phyloP scores from a whole-genome alignment of 2,113 vertebrate species.

The Tachuris rubrigastra region DNA sequence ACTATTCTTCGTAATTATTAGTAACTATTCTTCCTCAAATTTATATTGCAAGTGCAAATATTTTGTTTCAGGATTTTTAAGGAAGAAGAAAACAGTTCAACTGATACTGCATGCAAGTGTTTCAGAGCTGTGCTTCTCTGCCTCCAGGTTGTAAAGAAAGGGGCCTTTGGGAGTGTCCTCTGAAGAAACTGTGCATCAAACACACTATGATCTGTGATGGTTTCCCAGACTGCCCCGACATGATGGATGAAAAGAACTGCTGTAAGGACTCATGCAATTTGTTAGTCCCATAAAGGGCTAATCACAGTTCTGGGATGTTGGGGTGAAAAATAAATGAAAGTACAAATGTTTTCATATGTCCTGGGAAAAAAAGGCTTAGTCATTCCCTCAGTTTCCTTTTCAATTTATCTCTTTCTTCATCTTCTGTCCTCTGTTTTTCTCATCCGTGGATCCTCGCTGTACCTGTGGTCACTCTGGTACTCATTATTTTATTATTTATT shows the following conservation, averaged over 20 bases:
- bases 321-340: neutral
- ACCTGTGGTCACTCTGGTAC: neutral
- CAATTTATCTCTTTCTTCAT: neutral
- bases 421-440: neutral
- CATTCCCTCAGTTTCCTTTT: neutral
- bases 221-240: constrained; percentile 91
- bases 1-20: neutral
- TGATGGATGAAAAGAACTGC: constrained; percentile 92
- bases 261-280: constrained; percentile 76
- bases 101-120: neutral
- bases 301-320: neutral
- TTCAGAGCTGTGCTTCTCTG: constrained; percentile 43
- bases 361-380: neutral
- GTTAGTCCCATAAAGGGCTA: neutral
- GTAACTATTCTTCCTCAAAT: neutral
- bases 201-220: constrained; percentile 91
- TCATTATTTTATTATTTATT: neutral
- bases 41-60: neutral
- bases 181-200: constrained; percentile 85
- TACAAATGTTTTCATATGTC: neutral
- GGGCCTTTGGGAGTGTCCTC: constrained; percentile 92
- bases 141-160: constrained; percentile 87
- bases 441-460: neutral
- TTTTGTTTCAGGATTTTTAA: neutral
- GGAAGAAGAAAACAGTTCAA: neutral